Evolutionary conservation across 2,113 vertebrate genomes (phyloP).

Genomic region (Nothocercus julius): DNA sequence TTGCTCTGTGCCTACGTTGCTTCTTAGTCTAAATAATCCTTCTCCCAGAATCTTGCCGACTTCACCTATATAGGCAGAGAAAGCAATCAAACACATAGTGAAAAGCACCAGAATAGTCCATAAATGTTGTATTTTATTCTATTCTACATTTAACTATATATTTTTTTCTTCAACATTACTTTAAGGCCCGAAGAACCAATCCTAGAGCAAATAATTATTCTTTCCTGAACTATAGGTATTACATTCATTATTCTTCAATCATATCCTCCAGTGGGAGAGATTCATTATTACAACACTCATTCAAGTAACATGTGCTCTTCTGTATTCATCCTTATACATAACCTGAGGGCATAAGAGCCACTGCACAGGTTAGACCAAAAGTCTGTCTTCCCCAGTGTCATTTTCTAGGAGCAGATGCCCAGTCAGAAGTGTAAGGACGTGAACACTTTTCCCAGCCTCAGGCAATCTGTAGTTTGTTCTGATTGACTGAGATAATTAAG

Average conservation of each 20-base stretch:
- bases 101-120: not conserved
- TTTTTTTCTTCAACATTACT: not conserved
- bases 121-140: not conserved
- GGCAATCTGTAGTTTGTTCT: not conserved
- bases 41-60: slow-evolving; percentile 28
- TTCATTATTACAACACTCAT: not conserved
- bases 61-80: not conserved
- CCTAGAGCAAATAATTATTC: not conserved
- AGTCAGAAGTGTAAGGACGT: not conserved
- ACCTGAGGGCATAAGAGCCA: not conserved
- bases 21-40: slow-evolving; percentile 26
- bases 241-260: not conserved
- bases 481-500: slow-evolving; percentile 31
- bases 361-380: not conserved
- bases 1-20: not conserved
- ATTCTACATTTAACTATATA: not conserved
- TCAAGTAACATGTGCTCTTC: not conserved
- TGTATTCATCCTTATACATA: not conserved
- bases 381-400: not conserved
- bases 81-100: slow-evolving; percentile 15
- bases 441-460: not conserved
- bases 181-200: not conserved
- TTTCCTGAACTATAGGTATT: not conserved
- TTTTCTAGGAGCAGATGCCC: not conserved
- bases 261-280: not conserved